Evolutionary conservation across 2,113 vertebrate genomes (phyloP), one percentile per base, ranked within the genome.

Genomic region (Ahaetulla prasina): DNA sequence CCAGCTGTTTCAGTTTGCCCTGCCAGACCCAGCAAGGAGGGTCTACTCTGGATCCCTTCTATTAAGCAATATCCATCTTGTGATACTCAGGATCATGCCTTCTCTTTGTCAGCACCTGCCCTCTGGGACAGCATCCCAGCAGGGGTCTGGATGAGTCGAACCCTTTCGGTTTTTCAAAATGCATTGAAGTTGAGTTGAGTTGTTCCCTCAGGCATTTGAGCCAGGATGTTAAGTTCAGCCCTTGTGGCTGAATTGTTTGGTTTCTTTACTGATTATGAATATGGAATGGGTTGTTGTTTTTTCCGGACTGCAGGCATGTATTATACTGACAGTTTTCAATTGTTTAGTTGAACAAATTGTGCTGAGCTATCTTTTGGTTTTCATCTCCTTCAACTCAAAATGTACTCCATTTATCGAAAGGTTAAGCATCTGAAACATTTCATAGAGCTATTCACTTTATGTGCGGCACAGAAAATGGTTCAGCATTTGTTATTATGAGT

Each of bases 401-500:
- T 43, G n/a, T 50, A 68, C 22, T 87, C 35, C 8, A 88, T 14
- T 43, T 35, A 57, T 57, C 23, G 43, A 88, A 63, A 53, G 20
- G 14, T 74, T 14, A 74, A 23, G 8, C 30, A 68, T 11, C n/a
- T 30, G 23, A 52, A 68, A 88, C 85, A 35, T 11, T 53, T 18
- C 63, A 93, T 53, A 0, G 35, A 89, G 35, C 53, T 87, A 27
- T 9, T 68, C 43, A 89, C 50, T 43, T 18, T 10, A 89, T 2
- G 74, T 1, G 87, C 0, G 9, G 52, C 18, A 49, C 20, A 95
- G 91, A 63, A 95, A 90, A 0, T 90, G 91, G 92, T 52, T 89
- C 92, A 94, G 53, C 84, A 68, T 94, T 94, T 92, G 35, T 93
- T 92, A 91, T 85, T 7, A 16, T 6, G 35, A 39, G 20, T 25